Evolutionary conservation across 2,113 vertebrate species (phyloP), one percentile per base, ranked within the genome.

Genomic region (Bos taurus): DNA sequence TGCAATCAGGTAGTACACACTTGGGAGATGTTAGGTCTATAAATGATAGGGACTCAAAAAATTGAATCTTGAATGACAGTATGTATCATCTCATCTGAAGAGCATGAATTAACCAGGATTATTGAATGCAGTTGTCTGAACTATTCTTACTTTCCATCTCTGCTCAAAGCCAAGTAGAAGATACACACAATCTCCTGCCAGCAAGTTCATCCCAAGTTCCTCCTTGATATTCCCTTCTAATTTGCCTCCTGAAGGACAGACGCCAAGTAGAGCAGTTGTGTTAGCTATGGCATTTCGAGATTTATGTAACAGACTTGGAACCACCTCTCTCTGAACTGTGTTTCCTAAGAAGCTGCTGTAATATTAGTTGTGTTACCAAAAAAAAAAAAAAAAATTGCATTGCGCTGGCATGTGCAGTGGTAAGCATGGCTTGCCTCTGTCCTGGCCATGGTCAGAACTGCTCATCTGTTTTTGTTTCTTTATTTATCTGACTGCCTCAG

Each of bases 121-220:
- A 60, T 80, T 77, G 78, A 92, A 74, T 88, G 30, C 50, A 52
- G 78, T 46, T 71, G 40, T 71, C 23, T 50, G 78, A 81, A 90
- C 95, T 93, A 84, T 16, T 40, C 77, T 90, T 30, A 60, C 85
- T 98, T 97, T 97, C 94, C 93, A 59, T 59, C 74, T 13, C 71
- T 92, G 64, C 95, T 91, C 97, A 97, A 97, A 96, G 71, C 80
- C 95, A 98, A 57, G 36, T 46, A 30, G 19, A 40, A 92, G 60
- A 77, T 19, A 33, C 13, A 43, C 6, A 1, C 36, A 33, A 56
- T 98, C 67, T 93, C 84, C 90, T 60, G 85, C 6, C 90, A 60
- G 54, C 43, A 62, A 95, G 36, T 59, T 56, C 33, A 78, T 33
- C 87, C 82, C 94, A 86, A 91, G 43, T 80, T 89, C 67, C 30